phyloP scores from a whole-genome alignment of 2,888 invertebrate species.

The Melangyna quadrimaculata region DNA sequence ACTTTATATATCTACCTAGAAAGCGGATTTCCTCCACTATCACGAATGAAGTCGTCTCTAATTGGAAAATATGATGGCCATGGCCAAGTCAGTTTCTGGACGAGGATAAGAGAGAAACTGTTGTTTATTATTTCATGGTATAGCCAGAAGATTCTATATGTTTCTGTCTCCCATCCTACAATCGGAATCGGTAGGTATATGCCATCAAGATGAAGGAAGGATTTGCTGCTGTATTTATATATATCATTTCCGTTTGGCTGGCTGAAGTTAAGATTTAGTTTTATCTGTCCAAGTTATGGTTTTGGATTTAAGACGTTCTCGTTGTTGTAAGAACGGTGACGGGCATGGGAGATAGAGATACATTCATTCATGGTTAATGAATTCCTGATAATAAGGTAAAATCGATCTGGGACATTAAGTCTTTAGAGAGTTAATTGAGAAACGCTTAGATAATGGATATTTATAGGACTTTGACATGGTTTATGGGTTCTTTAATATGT shows the following conservation, averaged over 20 bases:
- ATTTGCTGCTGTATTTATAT: constrained; percentile 13
- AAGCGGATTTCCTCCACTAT: constrained; percentile 45
- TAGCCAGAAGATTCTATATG: background rate
- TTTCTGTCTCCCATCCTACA: background rate
- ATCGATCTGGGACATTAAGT: constrained; percentile 39
- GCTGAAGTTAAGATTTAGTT: constrained; percentile 50
- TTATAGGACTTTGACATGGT: constrained; percentile 28
- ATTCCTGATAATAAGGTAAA: constrained; percentile 52
- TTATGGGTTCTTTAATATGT: constrained; percentile 8
- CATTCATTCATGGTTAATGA: constrained; percentile 54
- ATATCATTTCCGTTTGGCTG: constrained; percentile 55
- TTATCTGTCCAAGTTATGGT: constrained; percentile 30
- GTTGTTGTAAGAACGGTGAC: background rate
- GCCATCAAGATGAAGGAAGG: background rate
- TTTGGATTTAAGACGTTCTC: constrained; percentile 34
- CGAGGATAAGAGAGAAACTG: constrained; percentile 43
- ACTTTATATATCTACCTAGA: background rate
- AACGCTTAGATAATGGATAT: constrained; percentile 35
- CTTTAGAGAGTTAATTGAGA: constrained; percentile 42
- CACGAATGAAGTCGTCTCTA: constrained; percentile 55
- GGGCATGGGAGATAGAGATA: background rate
- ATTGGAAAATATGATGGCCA: constrained; percentile 70
- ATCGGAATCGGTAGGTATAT: no score
- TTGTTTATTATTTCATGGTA: constrained; percentile 46
- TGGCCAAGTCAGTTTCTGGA: constrained; percentile 38